phyloP scores from a whole-genome alignment of 1,140 invertebrate species.

The Drosophila albomicans region DNA sequence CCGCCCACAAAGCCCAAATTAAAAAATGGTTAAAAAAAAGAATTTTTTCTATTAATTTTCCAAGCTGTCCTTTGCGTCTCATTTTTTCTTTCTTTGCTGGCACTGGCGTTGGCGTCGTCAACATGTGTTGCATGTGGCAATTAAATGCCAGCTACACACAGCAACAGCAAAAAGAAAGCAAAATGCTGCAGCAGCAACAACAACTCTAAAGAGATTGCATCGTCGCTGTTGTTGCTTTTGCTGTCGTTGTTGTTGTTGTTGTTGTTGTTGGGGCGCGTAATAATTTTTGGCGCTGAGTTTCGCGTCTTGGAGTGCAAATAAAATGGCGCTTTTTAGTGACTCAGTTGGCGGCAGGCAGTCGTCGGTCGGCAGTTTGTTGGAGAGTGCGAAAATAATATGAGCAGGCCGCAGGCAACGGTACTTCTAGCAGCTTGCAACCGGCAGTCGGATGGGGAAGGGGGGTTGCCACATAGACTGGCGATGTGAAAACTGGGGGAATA shows the following conservation, averaged over 20 bases:
- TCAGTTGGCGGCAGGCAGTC: constrained; percentile 53
- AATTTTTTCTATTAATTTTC: constrained; percentile 76
- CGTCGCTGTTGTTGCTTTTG: constrained; percentile 17
- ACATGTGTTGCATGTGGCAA: constrained; percentile 62
- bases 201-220: constrained; percentile 42
- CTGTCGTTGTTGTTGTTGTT: background rate
- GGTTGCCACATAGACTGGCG: constrained; percentile 1
- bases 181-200: constrained; percentile 42
- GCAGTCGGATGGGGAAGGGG: background rate
- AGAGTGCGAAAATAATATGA: constrained; percentile 70
- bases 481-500: constrained; percentile 29
- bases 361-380: constrained; percentile 38
- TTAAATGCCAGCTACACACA: constrained; percentile 66
- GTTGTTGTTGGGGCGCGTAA: constrained; percentile 50
- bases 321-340: constrained; percentile 77
- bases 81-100: constrained; percentile 11
- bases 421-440: constrained; percentile 23
- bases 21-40: constrained; percentile 72
- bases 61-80: constrained; percentile 44
- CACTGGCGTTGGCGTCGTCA: constrained; percentile 60
- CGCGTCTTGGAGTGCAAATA: constrained; percentile 73
- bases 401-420: constrained; percentile 54
- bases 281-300: constrained; percentile 67
- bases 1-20: constrained; percentile 71
- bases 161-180: constrained; percentile 42